Conservation (phyloP, 2,888 invertebrate genomes). For the Timandra comae region DNA sequence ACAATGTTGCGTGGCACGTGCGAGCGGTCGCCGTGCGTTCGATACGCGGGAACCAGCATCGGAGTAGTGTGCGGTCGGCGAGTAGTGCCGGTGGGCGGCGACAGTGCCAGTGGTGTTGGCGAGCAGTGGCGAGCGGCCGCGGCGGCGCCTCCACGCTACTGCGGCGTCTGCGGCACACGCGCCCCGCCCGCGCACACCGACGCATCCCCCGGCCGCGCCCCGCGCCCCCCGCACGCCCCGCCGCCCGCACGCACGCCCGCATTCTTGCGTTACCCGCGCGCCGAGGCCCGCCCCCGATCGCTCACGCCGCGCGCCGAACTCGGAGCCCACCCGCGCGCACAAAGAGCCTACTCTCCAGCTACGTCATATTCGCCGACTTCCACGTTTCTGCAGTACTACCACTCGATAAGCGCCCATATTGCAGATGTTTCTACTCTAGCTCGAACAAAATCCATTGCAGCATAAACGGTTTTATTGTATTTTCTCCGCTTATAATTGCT, state of each 20-base stretch:
- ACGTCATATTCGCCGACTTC: slow-evolving; percentile 31
- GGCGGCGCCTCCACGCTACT: slow-evolving; percentile 72
- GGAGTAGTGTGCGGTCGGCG: slow-evolving; percentile 42
- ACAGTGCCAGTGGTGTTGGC: slow-evolving; percentile 38
- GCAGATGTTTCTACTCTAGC: slow-evolving; percentile 23
- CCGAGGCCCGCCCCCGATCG: slow-evolving; percentile 36
- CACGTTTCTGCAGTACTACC: slow-evolving; percentile 30
- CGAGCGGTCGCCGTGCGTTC: slow-evolving; percentile 29
- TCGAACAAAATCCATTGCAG: slow-evolving; percentile 10
- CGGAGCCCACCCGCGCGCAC: slow-evolving; percentile 38
- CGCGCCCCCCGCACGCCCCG: slow-evolving; percentile 33
- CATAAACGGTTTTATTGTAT: slow-evolving; percentile 13
- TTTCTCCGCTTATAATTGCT: slow-evolving; percentile 11
- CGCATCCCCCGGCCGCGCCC: slow-evolving; percentile 31
- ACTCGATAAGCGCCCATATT: slow-evolving; percentile 22
- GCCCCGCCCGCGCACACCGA: slow-evolving; percentile 28
- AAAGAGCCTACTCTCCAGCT: slow-evolving; percentile 41
- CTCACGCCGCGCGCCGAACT: slow-evolving; percentile 15
- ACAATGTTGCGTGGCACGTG: slow-evolving; percentile 29
- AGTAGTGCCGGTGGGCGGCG: slow-evolving; percentile 41
- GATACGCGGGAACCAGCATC: slow-evolving; percentile 49
- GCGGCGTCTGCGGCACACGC: slow-evolving; percentile 74
- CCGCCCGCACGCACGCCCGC: slow-evolving; percentile 69
- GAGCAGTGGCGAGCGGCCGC: slow-evolving; percentile 57
- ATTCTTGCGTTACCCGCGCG: slow-evolving; percentile 52